Conservation (phyloP, 2,888 invertebrate genomes). For the Epinotia brunnichana region DNA sequence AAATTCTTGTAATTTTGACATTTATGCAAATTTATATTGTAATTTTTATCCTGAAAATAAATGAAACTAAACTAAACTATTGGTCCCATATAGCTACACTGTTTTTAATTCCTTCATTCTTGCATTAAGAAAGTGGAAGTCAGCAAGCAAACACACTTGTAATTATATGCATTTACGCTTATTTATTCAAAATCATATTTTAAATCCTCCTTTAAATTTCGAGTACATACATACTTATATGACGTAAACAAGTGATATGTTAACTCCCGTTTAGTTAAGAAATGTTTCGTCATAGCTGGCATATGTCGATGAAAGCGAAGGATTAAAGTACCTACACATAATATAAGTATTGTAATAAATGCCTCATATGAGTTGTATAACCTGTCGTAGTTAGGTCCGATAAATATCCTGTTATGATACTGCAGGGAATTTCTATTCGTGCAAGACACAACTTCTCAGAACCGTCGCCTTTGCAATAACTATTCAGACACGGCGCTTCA, state of each 20-base stretch:
- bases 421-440: slow-evolving; percentile 12
- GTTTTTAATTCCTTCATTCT: not conserved
- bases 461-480: not conserved
- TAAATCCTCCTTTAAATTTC: too few species aligned
- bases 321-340: not conserved
- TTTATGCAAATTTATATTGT: too few species aligned
- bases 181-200: too few species aligned
- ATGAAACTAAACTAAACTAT: too few species aligned
- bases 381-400: not conserved
- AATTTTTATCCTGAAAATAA: too few species aligned
- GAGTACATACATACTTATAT: too few species aligned
- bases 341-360: too few species aligned
- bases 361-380: not conserved
- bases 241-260: too few species aligned
- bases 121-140: not conserved
- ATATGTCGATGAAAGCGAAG: not conserved
- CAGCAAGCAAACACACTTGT: not conserved
- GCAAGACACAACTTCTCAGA: slow-evolving; percentile 3
- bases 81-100: not conserved
- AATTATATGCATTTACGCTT: not conserved
- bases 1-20: too few species aligned
- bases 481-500: not conserved
- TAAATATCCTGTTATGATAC: slow-evolving; percentile 3
- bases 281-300: too few species aligned
- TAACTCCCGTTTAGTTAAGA: too few species aligned